phyloP scores from a whole-genome alignment of 2,888 invertebrate species.

The Acrobasis repandana region DNA sequence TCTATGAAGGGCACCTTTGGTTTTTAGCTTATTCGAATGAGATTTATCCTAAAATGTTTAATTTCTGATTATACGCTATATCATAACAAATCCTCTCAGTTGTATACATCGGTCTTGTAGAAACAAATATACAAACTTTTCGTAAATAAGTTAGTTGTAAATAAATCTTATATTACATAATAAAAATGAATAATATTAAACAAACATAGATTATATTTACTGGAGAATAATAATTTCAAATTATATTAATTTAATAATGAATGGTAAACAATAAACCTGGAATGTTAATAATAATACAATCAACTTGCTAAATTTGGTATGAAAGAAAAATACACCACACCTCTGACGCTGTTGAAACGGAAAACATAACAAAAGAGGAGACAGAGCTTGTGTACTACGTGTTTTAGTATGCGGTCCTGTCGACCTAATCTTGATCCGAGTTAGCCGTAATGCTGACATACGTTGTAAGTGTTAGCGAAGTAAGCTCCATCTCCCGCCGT shows the following conservation, averaged over 20 bases:
- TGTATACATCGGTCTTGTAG: slow-evolving; percentile 74
- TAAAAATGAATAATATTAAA: slow-evolving; percentile 71
- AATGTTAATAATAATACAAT: slow-evolving; percentile 78
- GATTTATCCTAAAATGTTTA: slow-evolving; percentile 81
- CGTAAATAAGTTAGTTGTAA: slow-evolving; percentile 78
- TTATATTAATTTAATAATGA: slow-evolving; percentile 65
- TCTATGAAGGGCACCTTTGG: slow-evolving; percentile 92
- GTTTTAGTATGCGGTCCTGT: slow-evolving; percentile 38
- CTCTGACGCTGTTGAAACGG: slow-evolving; percentile 48
- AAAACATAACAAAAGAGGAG: slow-evolving; percentile 57
- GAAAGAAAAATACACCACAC: slow-evolving; percentile 71
- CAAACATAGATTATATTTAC: slow-evolving; percentile 67
- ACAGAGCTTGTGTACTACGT: slow-evolving; percentile 46
- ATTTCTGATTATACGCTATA: slow-evolving; percentile 77
- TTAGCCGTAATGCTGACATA: slow-evolving; percentile 50
- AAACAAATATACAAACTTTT: slow-evolving; percentile 71
- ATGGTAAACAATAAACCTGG: slow-evolving; percentile 76
- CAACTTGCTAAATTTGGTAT: slow-evolving; percentile 78
- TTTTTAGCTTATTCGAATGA: slow-evolving; percentile 89
- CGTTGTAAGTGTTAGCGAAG: slow-evolving; percentile 42
- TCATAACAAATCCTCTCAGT: slow-evolving; percentile 75
- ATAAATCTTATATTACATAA: slow-evolving; percentile 79
- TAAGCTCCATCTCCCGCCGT: slow-evolving; percentile 54
- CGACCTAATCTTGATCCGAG: slow-evolving; percentile 56
- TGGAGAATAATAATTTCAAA: slow-evolving; percentile 65